Conservation (phyloP, 2,113 vertebrate genomes). For the Leptosomus discolor region DNA sequence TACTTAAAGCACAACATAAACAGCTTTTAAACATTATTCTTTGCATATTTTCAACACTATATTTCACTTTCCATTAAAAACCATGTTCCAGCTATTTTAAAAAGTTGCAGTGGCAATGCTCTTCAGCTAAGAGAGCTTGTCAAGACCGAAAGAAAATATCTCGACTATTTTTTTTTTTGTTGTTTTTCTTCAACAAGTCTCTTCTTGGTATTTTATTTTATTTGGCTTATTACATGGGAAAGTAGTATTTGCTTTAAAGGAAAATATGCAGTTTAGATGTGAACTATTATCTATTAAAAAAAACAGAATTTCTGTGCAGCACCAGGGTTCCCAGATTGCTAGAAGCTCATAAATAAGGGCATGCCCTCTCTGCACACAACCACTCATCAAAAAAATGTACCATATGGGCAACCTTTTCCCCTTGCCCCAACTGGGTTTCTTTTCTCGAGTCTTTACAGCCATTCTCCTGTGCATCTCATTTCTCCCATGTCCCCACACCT, state of each 20-base stretch:
- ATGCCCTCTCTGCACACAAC: not conserved
- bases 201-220: conserved; percentile 48
- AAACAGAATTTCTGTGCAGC: not conserved
- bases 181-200: conserved; percentile 4
- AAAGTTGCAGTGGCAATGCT: not conserved
- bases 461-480: not conserved
- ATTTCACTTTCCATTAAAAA: not conserved
- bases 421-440: not conserved
- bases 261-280: conserved; percentile 9
- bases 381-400: not conserved
- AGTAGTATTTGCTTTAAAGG: conserved; percentile 2
- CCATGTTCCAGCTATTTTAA: not conserved
- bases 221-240: conserved; percentile 55
- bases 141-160: not conserved
- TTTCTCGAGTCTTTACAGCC: not conserved
- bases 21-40: not conserved
- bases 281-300: not conserved
- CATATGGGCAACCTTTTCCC: not conserved
- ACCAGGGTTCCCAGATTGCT: not conserved
- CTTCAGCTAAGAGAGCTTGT: not conserved
- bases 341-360: not conserved
- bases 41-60: not conserved
- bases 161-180: not conserved
- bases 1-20: not conserved
- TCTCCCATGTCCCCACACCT: not conserved